Evolutionary conservation across 2,888 invertebrate genomes (phyloP).

Genomic region (Antitype chi): DNA sequence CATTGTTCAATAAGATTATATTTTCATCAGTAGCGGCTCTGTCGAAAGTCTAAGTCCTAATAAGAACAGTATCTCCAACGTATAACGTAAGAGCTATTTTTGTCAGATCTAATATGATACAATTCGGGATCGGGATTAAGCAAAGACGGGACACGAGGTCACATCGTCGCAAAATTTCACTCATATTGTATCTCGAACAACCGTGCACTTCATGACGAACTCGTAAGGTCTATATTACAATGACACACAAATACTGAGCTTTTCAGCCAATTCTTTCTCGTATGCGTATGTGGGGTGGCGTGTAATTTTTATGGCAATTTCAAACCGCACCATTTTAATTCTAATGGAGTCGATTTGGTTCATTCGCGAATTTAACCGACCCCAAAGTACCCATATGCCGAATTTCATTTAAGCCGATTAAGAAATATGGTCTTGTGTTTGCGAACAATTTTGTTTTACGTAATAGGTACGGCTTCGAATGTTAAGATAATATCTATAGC

Average conservation of each 20-base stretch:
- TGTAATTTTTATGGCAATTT: conserved; percentile 58
- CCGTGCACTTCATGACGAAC: conserved; percentile 42
- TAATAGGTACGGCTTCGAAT: conserved; percentile 14
- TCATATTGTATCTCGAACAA: conserved; percentile 45
- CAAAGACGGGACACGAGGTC: conserved; percentile 58
- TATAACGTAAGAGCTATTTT: conserved; percentile 52
- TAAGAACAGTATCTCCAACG: conserved; percentile 40
- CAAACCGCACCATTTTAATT: conserved; percentile 57
- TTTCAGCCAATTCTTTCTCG: conserved; percentile 46
- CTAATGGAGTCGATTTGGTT: conserved; percentile 56
- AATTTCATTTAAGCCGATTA: conserved; percentile 60
- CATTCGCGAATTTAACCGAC: conserved; percentile 54
- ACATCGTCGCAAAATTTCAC: conserved; percentile 51
- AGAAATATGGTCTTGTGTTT: conserved; percentile 55
- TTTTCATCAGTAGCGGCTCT: conserved; percentile 30
- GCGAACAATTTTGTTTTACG: conserved; percentile 36
- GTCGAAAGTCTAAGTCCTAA: conserved; percentile 17
- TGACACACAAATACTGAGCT: conserved; percentile 26
- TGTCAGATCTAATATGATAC: conserved; percentile 65
- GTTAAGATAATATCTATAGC: conserved; percentile 18
- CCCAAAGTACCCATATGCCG: conserved; percentile 46
- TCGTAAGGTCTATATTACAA: conserved; percentile 54
- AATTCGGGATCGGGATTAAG: conserved; percentile 63
- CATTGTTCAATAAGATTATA: conserved; percentile 25
- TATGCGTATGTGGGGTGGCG: conserved; percentile 29